These are phyloP conservation scores for Silurus lanzhouensis DNA, from an alignment of 2,797 vertebrate genomes.

Conservation along the genomic window DNA sequence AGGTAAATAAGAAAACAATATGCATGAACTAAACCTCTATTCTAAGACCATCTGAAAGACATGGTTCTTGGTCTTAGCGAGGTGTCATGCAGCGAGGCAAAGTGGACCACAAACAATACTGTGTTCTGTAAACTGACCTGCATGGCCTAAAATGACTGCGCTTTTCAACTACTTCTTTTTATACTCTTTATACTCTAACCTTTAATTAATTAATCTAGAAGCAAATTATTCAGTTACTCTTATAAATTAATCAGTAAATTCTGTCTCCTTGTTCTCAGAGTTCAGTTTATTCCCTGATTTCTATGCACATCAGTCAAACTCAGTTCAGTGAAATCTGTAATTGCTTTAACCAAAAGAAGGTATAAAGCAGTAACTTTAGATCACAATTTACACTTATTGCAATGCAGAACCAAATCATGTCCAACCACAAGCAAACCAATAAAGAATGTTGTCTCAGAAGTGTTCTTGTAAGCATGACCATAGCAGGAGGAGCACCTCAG, in stretches of 20 bases:
- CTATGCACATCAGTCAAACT: background rate
- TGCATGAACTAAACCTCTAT: background rate
- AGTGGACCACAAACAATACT: too few species aligned
- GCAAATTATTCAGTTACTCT: background rate
- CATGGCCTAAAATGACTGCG: background rate
- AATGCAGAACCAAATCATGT: background rate
- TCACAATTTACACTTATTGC: background rate
- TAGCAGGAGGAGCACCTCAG: conserved; percentile 17
- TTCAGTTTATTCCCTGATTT: background rate
- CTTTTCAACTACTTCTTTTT: background rate
- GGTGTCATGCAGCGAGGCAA: too few species aligned
- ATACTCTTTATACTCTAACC: background rate
- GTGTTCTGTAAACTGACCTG: too few species aligned
- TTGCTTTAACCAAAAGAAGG: background rate
- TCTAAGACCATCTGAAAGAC: background rate
- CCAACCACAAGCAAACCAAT: background rate
- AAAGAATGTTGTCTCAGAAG: background rate
- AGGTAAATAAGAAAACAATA: background rate
- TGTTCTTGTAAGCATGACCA: conserved; percentile 2
- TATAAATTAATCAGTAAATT: background rate
- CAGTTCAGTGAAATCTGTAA: background rate
- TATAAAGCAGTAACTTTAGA: background rate
- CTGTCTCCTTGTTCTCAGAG: too few species aligned
- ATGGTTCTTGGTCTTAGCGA: too few species aligned
- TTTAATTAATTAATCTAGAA: background rate